phyloP scores from a whole-genome alignment of 2,113 vertebrate genomes.

The Ondatra zibethicus region DNA sequence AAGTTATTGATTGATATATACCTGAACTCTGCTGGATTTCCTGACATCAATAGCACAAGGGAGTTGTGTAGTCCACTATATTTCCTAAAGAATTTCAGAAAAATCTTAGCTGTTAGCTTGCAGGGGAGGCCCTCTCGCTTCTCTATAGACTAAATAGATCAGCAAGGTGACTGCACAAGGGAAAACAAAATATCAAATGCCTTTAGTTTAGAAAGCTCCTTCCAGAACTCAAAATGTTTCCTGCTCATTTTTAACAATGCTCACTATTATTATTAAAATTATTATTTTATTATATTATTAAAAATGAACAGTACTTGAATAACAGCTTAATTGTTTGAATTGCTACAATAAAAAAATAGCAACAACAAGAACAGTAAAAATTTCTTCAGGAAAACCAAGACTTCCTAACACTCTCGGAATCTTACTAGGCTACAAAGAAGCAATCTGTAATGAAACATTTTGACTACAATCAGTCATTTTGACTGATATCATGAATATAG shows the following conservation, averaged over 20 bases:
- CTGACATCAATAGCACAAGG: conserved; percentile 69
- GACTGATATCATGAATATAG: conserved; percentile 4
- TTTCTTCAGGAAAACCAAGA: conserved; percentile 50
- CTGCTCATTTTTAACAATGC: conserved; percentile 42
- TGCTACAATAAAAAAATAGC: conserved; percentile 25
- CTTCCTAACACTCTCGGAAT: conserved; percentile 13
- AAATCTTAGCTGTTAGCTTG: conserved; percentile 62
- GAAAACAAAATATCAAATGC: conserved; percentile 68
- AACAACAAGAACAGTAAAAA: neutral
- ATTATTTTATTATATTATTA: neutral
- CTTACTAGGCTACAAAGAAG: conserved; percentile 20
- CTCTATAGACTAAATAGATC: conserved; percentile 53
- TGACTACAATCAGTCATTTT: neutral
- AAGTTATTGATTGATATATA: conserved; percentile 52
- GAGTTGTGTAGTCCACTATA: conserved; percentile 54
- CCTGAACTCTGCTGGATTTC: conserved; percentile 72
- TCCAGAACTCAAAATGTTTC: conserved; percentile 13
- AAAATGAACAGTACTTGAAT: conserved; percentile 48
- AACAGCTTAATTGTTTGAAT: conserved; percentile 54
- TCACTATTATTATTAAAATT: too few species aligned
- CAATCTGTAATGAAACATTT: conserved; percentile 41
- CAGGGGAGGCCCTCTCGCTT: conserved; percentile 56
- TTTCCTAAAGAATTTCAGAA: conserved; percentile 75
- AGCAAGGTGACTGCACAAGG: conserved; percentile 64
- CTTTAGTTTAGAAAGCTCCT: conserved; percentile 58